A percentile compares a stretch with the other conserved stretches of the same genome.
phyloP scores from a whole-genome alignment of 2,888 invertebrate genomes.

The Petrolisthes manimaculis region DNA sequence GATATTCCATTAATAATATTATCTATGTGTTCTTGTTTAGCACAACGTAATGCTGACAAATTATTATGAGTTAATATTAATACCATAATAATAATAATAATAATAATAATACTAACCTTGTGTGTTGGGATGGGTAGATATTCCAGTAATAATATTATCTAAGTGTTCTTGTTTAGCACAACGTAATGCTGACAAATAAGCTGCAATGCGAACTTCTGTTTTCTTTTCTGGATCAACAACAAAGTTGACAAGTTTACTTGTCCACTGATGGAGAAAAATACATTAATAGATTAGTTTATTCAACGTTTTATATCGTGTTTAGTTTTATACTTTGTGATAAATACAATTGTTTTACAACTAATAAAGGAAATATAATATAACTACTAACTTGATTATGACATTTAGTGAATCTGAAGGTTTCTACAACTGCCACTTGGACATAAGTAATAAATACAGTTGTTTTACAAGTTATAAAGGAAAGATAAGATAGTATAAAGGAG shows the following conservation, averaged over 20 bases:
- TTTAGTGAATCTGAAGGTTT: too few relatives aligned
- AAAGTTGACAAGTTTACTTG: constrained; percentile 11
- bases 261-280: constrained; percentile 17
- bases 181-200: constrained; percentile 37
- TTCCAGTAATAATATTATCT: constrained; percentile 11
- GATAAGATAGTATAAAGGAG: too few relatives aligned
- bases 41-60: too few relatives aligned
- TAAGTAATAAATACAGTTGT: too few relatives aligned
- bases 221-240: constrained; percentile 4
- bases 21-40: too few relatives aligned
- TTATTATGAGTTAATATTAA: too few relatives aligned
- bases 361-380: background rate
- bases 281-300: background rate
- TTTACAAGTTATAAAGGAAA: too few relatives aligned
- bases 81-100: background rate
- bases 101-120: constrained; percentile 36
- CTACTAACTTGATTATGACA: too few relatives aligned
- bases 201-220: constrained; percentile 52
- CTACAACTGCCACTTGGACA: too few relatives aligned
- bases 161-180: constrained; percentile 40
- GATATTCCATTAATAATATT: constrained; percentile 7
- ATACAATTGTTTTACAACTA: background rate
- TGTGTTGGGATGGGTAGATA: constrained; percentile 36
- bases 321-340: background rate
- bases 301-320: background rate